A percentile compares a stretch with the other conserved stretches of the same genome.
Conservation (phyloP, 2,797 vertebrate genomes). For the Sebastes goodei region DNA sequence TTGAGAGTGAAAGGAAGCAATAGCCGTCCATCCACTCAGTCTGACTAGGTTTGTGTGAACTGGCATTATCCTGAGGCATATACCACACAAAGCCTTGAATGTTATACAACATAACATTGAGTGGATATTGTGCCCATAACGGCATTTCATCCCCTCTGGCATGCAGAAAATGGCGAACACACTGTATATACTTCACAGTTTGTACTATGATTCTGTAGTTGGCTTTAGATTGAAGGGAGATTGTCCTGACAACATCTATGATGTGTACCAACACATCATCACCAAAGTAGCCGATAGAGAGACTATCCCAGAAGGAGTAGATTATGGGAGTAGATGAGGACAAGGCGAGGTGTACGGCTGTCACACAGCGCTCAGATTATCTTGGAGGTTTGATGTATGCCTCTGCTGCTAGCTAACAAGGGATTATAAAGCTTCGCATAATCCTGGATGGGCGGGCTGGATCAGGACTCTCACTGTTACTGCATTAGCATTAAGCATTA, state of each 20-base stretch:
- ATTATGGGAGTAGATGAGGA: slow-evolving; percentile 74
- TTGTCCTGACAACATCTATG: slow-evolving; percentile 25
- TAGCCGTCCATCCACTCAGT: background rate
- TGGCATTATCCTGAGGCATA: slow-evolving; percentile 19
- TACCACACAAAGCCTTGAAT: background rate
- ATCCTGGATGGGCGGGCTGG: slow-evolving; percentile 78
- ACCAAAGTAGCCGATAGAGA: slow-evolving; percentile 27
- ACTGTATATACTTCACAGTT: background rate
- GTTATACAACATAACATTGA: slow-evolving; percentile 7
- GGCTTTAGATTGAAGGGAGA: slow-evolving; percentile 14
- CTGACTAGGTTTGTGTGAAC: background rate
- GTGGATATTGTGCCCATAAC: background rate
- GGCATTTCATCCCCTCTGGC: background rate
- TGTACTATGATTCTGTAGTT: slow-evolving; percentile 3
- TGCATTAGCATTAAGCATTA: slow-evolving; percentile 79
- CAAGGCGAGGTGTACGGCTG: slow-evolving; percentile 70
- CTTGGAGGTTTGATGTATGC: slow-evolving; percentile 74
- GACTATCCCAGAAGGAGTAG: slow-evolving; percentile 60
- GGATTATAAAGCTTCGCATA: slow-evolving; percentile 77
- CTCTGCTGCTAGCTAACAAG: slow-evolving; percentile 77
- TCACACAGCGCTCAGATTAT: slow-evolving; percentile 73
- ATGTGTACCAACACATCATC: slow-evolving; percentile 19
- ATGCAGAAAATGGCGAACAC: background rate
- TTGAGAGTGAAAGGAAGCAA: slow-evolving; percentile 11
- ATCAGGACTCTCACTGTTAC: slow-evolving; percentile 78